Evolutionary conservation across 2,888 invertebrate genomes (phyloP).

Genomic region (Drosophila neotestacea): DNA sequence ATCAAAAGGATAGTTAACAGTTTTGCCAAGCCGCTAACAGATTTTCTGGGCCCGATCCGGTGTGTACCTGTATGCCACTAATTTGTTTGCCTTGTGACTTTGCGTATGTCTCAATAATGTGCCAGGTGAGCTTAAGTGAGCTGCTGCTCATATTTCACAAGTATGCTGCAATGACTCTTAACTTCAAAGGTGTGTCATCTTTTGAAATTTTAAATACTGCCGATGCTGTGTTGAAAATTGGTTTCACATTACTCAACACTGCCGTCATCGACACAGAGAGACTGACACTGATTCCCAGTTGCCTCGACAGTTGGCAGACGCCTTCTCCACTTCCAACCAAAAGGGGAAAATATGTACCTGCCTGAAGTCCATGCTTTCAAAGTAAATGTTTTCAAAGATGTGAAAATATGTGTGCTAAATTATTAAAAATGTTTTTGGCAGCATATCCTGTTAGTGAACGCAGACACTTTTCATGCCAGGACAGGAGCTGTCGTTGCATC

Average conservation of each 20-base stretch:
- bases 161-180: slow-evolving; percentile 62
- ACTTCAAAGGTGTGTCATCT: slow-evolving; percentile 66
- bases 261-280: slow-evolving; percentile 36
- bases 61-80: slow-evolving; percentile 56
- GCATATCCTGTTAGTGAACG: slow-evolving; percentile 65
- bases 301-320: slow-evolving; percentile 28
- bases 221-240: slow-evolving; percentile 63
- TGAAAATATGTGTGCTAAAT: slow-evolving; percentile 74
- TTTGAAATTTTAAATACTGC: slow-evolving; percentile 67
- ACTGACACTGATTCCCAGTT: slow-evolving; percentile 27
- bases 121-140: slow-evolving; percentile 33
- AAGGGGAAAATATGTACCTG: slow-evolving; percentile 54
- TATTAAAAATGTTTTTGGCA: slow-evolving; percentile 77
- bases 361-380: slow-evolving; percentile 66
- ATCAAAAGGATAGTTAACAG: slow-evolving; percentile 72
- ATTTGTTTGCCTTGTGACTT: slow-evolving; percentile 63
- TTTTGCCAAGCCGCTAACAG: slow-evolving; percentile 45
- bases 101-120: slow-evolving; percentile 47
- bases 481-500: slow-evolving; percentile 52
- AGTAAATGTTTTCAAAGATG: slow-evolving; percentile 69
- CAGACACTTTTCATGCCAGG: slow-evolving; percentile 63
- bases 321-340: slow-evolving; percentile 4
- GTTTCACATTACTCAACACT: slow-evolving; percentile 77
- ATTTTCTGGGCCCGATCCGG: slow-evolving; percentile 11
- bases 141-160: slow-evolving; percentile 62